Base-by-base conservation (phyloP, 2,888 invertebrate genomes). In the Oxyscelio sp. region DNA sequence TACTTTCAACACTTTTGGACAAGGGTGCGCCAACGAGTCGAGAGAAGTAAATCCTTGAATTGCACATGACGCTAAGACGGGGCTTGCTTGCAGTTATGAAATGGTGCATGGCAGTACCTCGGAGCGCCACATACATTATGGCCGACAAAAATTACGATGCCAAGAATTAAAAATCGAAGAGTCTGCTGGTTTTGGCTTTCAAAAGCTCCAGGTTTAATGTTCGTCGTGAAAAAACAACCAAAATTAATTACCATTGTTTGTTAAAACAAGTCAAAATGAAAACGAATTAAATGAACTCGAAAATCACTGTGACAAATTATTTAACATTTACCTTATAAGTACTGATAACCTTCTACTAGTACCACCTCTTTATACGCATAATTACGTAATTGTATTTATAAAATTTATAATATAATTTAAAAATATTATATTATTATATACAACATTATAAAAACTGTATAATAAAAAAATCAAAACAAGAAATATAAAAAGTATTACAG, bases 21-120 rank as follows among this genome's bases (percentile, higher is more conserved):
- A 70, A 59, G 22, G 63, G 48, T 43, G 68, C 74, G 59, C 66
- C 70, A 50, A 9, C 63, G 52, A 65, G 71, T 77, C n/a, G 71
- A 40, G 88, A 88, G 88, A 91, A 90, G 93, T 94, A 93, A 93
- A 93, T 94, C 92, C 92, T 93, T 92, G 92, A 92, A 93, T 92
- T 93, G 93, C 92, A 82, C 77, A 82, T 82, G 71, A 82, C 75
- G 58, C 80, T 27, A 52, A 59, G 50, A 22, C 71, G 58, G 61
- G 83, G 43, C 65, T 70, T 75, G 63, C 54, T 70, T 84, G 68
- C 75, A 59, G 82, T 77, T 59, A 66, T 66, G 45, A 71, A 82
- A 65, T 75, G 77, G 65, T 58, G 74, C 61, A 56, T 65, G 70
- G 56, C 70, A 50, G 63, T 70, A 58, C 59, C 24, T n/a, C 63